These are phyloP conservation scores for Aldrovandia affinis DNA, from an alignment of 2,797 vertebrate genomes.

Conservation along the genomic window DNA sequence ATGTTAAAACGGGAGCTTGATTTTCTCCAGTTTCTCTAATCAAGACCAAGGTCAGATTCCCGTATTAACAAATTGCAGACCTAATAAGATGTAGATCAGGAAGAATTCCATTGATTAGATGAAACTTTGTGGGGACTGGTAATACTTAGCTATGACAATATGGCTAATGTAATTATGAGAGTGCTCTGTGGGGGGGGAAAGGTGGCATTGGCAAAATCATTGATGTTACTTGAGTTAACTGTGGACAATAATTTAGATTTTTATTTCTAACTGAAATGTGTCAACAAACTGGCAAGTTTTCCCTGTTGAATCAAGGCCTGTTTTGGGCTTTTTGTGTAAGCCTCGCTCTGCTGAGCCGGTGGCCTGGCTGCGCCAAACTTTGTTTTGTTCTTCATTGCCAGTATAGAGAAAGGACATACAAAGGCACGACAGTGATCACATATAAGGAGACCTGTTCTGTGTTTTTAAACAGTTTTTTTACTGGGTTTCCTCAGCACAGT, in stretches of 20 bases:
- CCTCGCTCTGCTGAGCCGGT: no score
- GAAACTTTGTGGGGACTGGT: neutral
- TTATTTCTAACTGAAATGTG: no score
- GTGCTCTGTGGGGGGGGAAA: neutral
- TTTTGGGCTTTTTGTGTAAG: neutral
- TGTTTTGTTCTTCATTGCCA: neutral
- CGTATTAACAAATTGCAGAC: conserved; percentile 5
- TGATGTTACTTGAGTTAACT: no score
- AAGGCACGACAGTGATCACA: neutral
- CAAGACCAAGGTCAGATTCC: neutral
- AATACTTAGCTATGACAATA: neutral
- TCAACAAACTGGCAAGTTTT: neutral
- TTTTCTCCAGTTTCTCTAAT: neutral
- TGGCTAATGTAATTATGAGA: neutral
- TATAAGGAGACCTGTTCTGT: neutral
- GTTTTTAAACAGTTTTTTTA: neutral
- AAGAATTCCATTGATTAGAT: neutral
- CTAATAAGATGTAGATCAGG: neutral
- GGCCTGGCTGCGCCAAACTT: neutral
- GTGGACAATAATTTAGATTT: no score
- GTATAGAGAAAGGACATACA: neutral
- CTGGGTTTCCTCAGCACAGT: neutral
- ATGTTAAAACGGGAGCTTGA: neutral
- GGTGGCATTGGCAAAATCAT: neutral
- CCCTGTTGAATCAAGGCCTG: neutral